Evolutionary conservation across 23 tunicate genomes (phyloP).

Genomic region (Botrylloides violaceus): DNA sequence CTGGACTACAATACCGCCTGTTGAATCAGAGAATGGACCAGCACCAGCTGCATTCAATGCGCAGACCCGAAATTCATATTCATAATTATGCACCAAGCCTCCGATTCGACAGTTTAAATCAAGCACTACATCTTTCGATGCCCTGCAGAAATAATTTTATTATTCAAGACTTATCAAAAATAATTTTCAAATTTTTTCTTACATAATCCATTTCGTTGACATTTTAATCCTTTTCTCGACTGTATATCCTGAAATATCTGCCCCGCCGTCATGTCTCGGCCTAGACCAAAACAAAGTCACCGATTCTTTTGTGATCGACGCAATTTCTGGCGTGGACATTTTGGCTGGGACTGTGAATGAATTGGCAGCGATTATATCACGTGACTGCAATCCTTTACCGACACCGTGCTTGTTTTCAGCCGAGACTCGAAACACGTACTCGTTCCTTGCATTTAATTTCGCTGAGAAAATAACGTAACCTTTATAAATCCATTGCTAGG

Average conservation of each 20-base stretch:
- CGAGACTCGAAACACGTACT: constrained; percentile 86
- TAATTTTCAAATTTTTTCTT: not conserved
- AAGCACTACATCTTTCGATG: constrained; percentile 36
- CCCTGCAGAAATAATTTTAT: constrained; percentile 6
- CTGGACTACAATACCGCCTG: constrained; percentile 27
- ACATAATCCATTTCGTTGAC: constrained; percentile 57
- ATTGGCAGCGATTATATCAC: constrained; percentile 52
- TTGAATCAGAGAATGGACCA: constrained; percentile 42
- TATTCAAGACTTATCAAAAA: no score
- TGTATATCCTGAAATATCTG: constrained; percentile 59
- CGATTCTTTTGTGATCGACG: constrained; percentile 56
- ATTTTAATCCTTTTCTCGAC: constrained; percentile 69
- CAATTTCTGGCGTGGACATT: constrained; percentile 36
- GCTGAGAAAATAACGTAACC: not conserved
- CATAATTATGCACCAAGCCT: constrained; percentile 48
- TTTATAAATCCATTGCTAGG: not conserved
- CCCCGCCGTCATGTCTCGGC: constrained; percentile 83
- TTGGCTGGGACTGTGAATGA: constrained; percentile 60
- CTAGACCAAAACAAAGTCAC: constrained; percentile 66
- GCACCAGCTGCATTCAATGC: constrained; percentile 85
- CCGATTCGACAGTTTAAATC: constrained; percentile 53
- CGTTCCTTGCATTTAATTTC: constrained; percentile 60
- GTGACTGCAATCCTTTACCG: constrained; percentile 59
- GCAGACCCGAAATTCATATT: constrained; percentile 83
- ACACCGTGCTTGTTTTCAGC: constrained; percentile 97